A percentile compares a stretch with the other conserved stretches of the same genome.
Evolutionary conservation across 2,888 invertebrate genomes (phyloP).

Genomic region (Polia nebulosa): DNA sequence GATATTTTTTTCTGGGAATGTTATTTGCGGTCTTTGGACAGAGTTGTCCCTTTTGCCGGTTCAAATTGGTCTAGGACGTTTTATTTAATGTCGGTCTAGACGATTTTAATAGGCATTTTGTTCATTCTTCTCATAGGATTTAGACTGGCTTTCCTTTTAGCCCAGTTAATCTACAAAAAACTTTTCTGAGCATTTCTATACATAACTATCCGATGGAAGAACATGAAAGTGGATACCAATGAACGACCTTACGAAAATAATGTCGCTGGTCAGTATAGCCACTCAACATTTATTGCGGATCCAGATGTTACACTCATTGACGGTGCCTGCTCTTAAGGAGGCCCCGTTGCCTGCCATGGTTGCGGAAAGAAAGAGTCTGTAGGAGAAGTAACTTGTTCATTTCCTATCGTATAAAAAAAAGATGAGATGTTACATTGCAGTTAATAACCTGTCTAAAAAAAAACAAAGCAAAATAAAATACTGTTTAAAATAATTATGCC

Average conservation of each 20-base stretch:
- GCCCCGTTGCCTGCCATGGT: no score
- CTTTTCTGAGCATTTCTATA: not conserved
- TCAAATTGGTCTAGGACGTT: slow-evolving; percentile 10
- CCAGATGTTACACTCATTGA: no score
- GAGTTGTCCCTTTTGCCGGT: not conserved
- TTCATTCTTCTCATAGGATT: not conserved
- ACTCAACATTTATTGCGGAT: no score
- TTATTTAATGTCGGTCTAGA: slow-evolving; percentile 7
- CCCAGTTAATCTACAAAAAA: not conserved
- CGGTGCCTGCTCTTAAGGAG: no score
- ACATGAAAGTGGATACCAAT: not conserved
- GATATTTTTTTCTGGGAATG: not conserved
- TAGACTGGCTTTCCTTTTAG: not conserved
- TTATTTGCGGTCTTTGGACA: slow-evolving; percentile 1
- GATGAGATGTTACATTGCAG: no score
- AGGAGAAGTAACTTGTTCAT: no score
- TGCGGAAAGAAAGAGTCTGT: no score
- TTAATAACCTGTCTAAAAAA: no score
- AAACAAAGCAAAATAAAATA: no score
- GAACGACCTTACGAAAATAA: not conserved
- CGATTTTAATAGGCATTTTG: not conserved
- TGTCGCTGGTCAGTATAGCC: not conserved
- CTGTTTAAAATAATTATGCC: no score
- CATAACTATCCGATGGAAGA: not conserved
- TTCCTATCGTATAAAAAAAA: no score